phyloP scores from a whole-genome alignment of 1,140 invertebrate genomes.

The Diorhabda elongata region DNA sequence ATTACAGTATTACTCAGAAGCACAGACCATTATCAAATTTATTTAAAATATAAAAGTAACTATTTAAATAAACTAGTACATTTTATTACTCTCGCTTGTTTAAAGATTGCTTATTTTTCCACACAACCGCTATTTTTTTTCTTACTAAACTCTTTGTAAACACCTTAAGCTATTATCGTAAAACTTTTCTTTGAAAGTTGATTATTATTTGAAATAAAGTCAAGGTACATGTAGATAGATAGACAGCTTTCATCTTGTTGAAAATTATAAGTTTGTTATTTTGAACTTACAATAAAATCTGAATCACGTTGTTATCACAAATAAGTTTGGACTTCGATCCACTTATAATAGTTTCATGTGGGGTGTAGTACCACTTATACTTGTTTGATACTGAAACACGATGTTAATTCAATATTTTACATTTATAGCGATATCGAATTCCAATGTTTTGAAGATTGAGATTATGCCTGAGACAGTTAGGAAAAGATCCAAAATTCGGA shows the following conservation, averaged over 20 bases:
- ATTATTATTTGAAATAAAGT: constrained; percentile 3
- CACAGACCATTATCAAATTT: constrained; percentile 16
- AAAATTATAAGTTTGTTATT: not conserved
- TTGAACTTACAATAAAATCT: not conserved
- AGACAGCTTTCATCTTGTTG: not conserved
- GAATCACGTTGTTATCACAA: not conserved
- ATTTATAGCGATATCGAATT: too few relatives aligned
- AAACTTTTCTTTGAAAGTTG: constrained; percentile 2
- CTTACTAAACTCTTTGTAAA: not conserved
- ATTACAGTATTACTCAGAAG: constrained; percentile 16
- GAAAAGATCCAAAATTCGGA: too few relatives aligned
- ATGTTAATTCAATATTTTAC: too few relatives aligned
- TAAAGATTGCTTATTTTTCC: constrained; percentile 11
- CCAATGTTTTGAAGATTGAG: too few relatives aligned
- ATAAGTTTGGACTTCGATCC: too few relatives aligned
- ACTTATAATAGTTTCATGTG: too few relatives aligned
- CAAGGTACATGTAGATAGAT: not conserved
- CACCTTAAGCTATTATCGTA: not conserved
- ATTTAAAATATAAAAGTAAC: constrained; percentile 7
- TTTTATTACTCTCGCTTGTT: constrained; percentile 15
- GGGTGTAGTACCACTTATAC: too few relatives aligned
- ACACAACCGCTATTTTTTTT: not conserved
- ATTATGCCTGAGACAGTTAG: too few relatives aligned
- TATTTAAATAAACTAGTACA: constrained; percentile 13
- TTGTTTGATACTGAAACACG: too few relatives aligned